A percentile compares a stretch with the other conserved stretches of the same genome.
These are phyloP conservation scores for Belgica antarctica DNA, from an alignment of 2,888 invertebrate genomes.

Conservation along the genomic window DNA sequence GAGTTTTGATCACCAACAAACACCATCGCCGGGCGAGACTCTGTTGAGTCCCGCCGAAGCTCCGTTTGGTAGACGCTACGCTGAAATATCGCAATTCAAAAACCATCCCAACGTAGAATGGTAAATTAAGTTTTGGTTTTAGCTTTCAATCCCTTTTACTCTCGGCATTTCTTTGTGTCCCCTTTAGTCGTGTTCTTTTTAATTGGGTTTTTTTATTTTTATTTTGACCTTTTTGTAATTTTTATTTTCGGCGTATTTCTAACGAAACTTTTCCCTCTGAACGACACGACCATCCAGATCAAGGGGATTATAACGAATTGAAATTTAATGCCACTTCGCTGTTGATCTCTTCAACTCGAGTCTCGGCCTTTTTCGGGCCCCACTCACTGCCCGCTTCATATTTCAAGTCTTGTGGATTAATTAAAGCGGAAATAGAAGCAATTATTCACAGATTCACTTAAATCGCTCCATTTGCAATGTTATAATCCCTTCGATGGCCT, in stretches of 20 bases:
- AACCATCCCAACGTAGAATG: slow-evolving; percentile 45
- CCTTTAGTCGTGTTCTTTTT: slow-evolving; percentile 31
- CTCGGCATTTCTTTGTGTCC: slow-evolving; percentile 1
- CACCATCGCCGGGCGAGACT: slow-evolving; percentile 44
- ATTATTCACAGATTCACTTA: slow-evolving; percentile 38
- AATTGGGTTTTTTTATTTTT: slow-evolving; percentile 6
- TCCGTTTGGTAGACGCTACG: slow-evolving; percentile 55
- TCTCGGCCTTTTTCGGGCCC: not conserved
- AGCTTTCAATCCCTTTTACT: not conserved
- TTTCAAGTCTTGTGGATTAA: slow-evolving; percentile 38
- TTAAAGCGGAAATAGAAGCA: slow-evolving; percentile 32
- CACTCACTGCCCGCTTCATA: not conserved
- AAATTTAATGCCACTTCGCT: slow-evolving; percentile 41
- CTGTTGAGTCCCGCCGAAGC: slow-evolving; percentile 55
- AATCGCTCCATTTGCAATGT: slow-evolving; percentile 32
- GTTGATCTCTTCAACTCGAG: slow-evolving; percentile 42
- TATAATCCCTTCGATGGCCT: slow-evolving; percentile 36
- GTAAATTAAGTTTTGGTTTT: slow-evolving; percentile 43
- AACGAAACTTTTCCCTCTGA: not conserved
- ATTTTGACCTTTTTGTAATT: not conserved
- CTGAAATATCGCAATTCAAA: slow-evolving; percentile 55
- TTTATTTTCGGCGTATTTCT: not conserved
- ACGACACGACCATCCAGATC: slow-evolving; percentile 7
- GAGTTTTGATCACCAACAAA: slow-evolving; percentile 20
- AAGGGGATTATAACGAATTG: slow-evolving; percentile 34